Evolutionary conservation across 37 sponge, comb jelly and placozoan genomes (phyloP).

Genomic region (Haliclona indistincta): DNA sequence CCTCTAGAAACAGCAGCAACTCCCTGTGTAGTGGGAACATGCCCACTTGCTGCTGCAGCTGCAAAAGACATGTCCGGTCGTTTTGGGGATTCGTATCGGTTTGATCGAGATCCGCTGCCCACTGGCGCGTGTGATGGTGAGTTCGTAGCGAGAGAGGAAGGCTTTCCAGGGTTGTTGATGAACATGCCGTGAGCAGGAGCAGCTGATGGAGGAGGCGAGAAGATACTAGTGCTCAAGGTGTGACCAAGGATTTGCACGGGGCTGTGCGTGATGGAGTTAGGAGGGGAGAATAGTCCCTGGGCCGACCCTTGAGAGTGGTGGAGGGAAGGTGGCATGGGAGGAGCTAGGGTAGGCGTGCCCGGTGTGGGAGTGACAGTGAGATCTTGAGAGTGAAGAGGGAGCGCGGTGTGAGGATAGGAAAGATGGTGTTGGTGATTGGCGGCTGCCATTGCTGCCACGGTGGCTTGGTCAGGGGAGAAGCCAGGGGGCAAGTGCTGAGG

Average conservation of each 20-base stretch:
- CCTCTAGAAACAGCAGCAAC: neutral
- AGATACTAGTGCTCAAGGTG: slow-evolving; percentile 58
- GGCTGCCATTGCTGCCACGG: neutral
- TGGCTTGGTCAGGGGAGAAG: neutral
- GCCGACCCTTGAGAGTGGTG: neutral
- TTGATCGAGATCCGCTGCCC: slow-evolving; percentile 19
- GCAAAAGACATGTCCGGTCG: slow-evolving; percentile 1
- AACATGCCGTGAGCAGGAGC: slow-evolving; percentile 27
- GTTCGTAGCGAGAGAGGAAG: slow-evolving; percentile 3
- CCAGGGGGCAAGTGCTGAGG: too few species aligned
- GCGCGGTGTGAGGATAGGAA: neutral
- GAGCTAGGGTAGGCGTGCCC: neutral
- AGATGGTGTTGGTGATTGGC: too few species aligned
- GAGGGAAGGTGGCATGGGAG: neutral
- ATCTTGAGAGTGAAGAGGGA: neutral
- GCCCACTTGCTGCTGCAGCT: neutral
- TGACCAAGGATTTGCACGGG: slow-evolving; percentile 71
- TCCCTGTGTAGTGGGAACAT: slow-evolving; percentile 11
- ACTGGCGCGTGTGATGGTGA: slow-evolving; percentile 33
- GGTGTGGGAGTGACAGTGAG: neutral
- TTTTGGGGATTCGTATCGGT: slow-evolving; percentile 35
- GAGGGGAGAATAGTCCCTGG: slow-evolving; percentile 39
- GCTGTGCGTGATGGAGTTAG: slow-evolving; percentile 41
- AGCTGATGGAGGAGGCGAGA: slow-evolving; percentile 64
- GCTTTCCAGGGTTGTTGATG: slow-evolving; percentile 30